A percentile compares a stretch with the other conserved stretches of the same genome.
phyloP scores from a whole-genome alignment of 2,888 invertebrate species.

The Platycheirus rosarum region DNA sequence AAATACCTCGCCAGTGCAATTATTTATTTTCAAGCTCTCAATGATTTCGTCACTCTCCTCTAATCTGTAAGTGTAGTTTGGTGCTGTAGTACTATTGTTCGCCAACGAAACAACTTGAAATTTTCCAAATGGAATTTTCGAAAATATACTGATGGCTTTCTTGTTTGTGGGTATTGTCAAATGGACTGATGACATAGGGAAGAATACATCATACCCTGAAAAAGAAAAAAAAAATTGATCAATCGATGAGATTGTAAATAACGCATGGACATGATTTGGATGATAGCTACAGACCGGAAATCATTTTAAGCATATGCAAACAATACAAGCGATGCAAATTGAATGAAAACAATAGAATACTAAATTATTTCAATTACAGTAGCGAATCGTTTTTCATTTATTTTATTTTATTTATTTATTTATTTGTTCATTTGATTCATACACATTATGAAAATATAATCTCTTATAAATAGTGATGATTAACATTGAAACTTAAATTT shows the following conservation, averaged over 20 bases:
- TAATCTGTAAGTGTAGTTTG: conserved; percentile 79
- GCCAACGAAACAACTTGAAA: conserved; percentile 79
- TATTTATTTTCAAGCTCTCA: conserved; percentile 78
- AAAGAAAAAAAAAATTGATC: conserved; percentile 35
- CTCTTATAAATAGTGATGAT: no score
- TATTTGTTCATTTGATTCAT: no score
- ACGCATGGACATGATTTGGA: conserved; percentile 46
- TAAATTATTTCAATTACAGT: no score
- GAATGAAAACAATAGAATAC: no score
- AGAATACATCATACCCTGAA: conserved; percentile 80
- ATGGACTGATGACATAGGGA: conserved; percentile 80
- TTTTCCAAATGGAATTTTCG: conserved; percentile 80
- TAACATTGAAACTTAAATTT: no score
- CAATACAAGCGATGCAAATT: no score
- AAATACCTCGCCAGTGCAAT: conserved; percentile 80
- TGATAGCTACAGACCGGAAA: no score
- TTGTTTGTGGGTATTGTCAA: conserved; percentile 80
- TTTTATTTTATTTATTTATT: no score
- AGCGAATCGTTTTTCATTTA: no score
- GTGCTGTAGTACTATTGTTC: conserved; percentile 76
- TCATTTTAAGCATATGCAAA: no score
- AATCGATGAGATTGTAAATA: conserved; percentile 28
- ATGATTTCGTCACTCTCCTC: conserved; percentile 77
- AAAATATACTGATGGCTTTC: conserved; percentile 80
- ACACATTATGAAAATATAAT: no score